Percentiles rank a stretch among this genome's conserved stretches.
Conservation (phyloP, 35 echinoderm and acorn worm species). For the Patiria miniata region DNA sequence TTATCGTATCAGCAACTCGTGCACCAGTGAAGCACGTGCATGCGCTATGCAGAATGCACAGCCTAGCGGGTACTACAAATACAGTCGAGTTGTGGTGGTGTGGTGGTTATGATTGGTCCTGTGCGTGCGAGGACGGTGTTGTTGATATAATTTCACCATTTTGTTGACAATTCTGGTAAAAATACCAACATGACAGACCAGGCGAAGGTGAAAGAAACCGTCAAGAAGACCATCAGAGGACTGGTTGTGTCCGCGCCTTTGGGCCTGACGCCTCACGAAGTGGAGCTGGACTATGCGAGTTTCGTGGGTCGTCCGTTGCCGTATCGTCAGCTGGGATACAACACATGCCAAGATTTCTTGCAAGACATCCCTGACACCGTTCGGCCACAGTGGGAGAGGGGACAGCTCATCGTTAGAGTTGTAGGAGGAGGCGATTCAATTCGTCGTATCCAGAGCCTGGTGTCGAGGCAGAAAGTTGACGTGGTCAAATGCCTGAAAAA, state of each 20-base stretch:
- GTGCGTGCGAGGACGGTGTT: too few species aligned
- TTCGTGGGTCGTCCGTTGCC: slow-evolving; percentile 69
- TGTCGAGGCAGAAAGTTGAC: slow-evolving; percentile 80
- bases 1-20: too few species aligned
- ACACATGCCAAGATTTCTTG: slow-evolving; percentile 41
- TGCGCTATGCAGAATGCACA: too few species aligned
- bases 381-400: slow-evolving; percentile 64
- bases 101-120: too few species aligned
- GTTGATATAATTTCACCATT: too few species aligned
- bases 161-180: too few species aligned
- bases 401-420: slow-evolving; percentile 59
- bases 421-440: slow-evolving; percentile 81
- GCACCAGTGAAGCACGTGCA: too few species aligned
- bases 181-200: slow-evolving; percentile 79
- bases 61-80: too few species aligned
- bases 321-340: slow-evolving; percentile 74
- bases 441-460: slow-evolving; percentile 82
- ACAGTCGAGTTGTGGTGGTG: too few species aligned
- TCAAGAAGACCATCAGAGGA: slow-evolving; percentile 84
- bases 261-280: slow-evolving; percentile 73
- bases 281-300: slow-evolving; percentile 71
- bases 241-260: slow-evolving; percentile 81
- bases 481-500: slow-evolving; percentile 68
- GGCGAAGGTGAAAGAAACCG: slow-evolving; percentile 73
- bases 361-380: slow-evolving; percentile 79